Evolutionary conservation across 2,888 invertebrate species (phyloP), one percentile per base, ranked within the genome.

Genomic region (Eupithecia subumbrata): DNA sequence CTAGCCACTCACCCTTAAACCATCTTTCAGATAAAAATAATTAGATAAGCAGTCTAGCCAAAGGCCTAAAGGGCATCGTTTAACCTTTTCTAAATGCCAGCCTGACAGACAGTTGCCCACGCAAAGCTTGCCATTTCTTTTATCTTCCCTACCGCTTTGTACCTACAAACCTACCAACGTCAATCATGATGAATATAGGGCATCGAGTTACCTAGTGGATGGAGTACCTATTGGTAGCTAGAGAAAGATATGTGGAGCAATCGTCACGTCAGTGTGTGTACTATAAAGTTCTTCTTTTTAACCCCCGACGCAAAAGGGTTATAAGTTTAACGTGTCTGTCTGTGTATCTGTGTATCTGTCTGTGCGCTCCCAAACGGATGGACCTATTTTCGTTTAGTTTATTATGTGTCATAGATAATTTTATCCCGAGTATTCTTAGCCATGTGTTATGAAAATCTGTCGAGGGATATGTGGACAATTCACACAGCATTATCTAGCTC

Each of bases 81-180:
- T 40, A 67, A 67, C 66, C 66, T 67, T 67, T 67, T 67, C 66
- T n/a, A 67, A 67, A 67, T 67, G 66, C 12, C 66, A 67, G 66
- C 18, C 18, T 40, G 66, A 66, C 66, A n/a, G 66, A n/a, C 66
- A 34, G 37, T n/a, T 5, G 66, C 37, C 37, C 66, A 66, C 66
- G 66, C 37, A n/a, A 22, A 56, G 22, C 12, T 22, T 56, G 34
- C 66, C 66, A 66, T 66, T 66, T 66, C 66, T 66, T 66, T 4
- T 66, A 40, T 66, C 37, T 12, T 40, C 66, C 66, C 66, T 52
- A 37, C 66, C 66, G 11, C n/a, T 66, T 34, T 66, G 66, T 66
- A n/a, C n/a, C n/a, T n/a, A 18, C 34, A 14, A 11, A n/a, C 18
- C 18, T 11, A n/a, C 11, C 5, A 37, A 66, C 37, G 66, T 66